Conservation (phyloP, 2,888 invertebrate genomes). For the Netelia inedita region DNA sequence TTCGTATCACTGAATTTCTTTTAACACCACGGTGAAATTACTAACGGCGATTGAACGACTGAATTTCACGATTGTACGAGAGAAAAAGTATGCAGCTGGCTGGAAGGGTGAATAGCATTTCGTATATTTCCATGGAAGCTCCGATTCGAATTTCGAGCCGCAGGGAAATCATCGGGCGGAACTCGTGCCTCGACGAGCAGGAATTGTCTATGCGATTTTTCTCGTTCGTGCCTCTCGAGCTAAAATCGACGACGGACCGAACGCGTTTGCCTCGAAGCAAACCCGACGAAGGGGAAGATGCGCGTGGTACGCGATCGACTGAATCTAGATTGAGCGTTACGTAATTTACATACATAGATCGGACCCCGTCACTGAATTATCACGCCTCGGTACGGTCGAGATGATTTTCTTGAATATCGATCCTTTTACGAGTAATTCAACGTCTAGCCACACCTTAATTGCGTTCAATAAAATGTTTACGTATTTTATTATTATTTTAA, state of each 20-base stretch:
- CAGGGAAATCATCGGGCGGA: slow-evolving; percentile 52
- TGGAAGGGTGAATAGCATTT: neutral
- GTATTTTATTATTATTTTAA: neutral
- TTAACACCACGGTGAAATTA: too few species aligned
- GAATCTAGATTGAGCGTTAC: slow-evolving; percentile 34
- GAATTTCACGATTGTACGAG: too few species aligned
- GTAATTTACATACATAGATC: slow-evolving; percentile 50
- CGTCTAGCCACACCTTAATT: neutral
- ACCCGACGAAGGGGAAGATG: neutral
- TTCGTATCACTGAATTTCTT: too few species aligned
- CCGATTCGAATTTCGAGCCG: slow-evolving; percentile 53
- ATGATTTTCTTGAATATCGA: neutral
- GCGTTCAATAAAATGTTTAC: neutral
- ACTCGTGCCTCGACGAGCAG: slow-evolving; percentile 16
- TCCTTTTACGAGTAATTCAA: neutral
- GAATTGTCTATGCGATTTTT: slow-evolving; percentile 21
- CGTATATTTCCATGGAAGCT: slow-evolving; percentile 42
- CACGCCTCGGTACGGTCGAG: neutral
- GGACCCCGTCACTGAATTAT: slow-evolving; percentile 12
- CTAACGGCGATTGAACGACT: too few species aligned
- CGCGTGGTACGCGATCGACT: slow-evolving; percentile 12
- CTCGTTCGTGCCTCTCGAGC: slow-evolving; percentile 8
- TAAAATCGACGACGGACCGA: slow-evolving; percentile 48
- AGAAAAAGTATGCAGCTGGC: neutral
- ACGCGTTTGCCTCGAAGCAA: slow-evolving; percentile 28